Conservation (phyloP, 1,140 invertebrate genomes). For the Drosophila sechellia region DNA sequence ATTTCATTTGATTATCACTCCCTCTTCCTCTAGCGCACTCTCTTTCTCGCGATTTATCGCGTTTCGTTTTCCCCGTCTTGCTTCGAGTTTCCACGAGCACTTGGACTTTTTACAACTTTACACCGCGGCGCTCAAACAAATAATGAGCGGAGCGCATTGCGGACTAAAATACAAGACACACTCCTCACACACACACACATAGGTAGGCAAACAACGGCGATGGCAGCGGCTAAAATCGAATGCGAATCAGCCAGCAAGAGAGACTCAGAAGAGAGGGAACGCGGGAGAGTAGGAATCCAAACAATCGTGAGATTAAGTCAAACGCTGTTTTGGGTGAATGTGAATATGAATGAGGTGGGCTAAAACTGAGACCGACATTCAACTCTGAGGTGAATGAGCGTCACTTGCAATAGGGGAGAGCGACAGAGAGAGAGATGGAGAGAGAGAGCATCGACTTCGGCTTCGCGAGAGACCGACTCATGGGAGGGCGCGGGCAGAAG, state of each 20-base stretch:
- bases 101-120: constrained; percentile 84
- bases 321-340: constrained; percentile 83
- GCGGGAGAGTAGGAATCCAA: constrained; percentile 72
- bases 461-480: constrained; percentile 48
- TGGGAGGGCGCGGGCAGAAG: constrained; percentile 38
- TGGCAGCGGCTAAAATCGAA: constrained; percentile 72
- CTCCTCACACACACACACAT: constrained; percentile 67
- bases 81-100: constrained; percentile 49
- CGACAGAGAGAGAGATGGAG: constrained; percentile 23
- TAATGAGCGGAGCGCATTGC: constrained; percentile 84
- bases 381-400: constrained; percentile 75
- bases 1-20: constrained; percentile 80
- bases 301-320: constrained; percentile 83
- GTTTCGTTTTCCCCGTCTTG: constrained; percentile 32
- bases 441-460: constrained; percentile 35
- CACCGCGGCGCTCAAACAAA: constrained; percentile 84
- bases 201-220: constrained; percentile 22
- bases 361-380: constrained; percentile 47
- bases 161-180: constrained; percentile 81
- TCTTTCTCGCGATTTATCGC: constrained; percentile 49
- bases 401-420: constrained; percentile 65
- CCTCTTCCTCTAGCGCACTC: constrained; percentile 46
- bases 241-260: constrained; percentile 70
- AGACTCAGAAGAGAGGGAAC: constrained; percentile 66
- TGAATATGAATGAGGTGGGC: constrained; percentile 83